Conservation (phyloP, 2,888 invertebrate genomes). For the Limnephilus lunatus region DNA sequence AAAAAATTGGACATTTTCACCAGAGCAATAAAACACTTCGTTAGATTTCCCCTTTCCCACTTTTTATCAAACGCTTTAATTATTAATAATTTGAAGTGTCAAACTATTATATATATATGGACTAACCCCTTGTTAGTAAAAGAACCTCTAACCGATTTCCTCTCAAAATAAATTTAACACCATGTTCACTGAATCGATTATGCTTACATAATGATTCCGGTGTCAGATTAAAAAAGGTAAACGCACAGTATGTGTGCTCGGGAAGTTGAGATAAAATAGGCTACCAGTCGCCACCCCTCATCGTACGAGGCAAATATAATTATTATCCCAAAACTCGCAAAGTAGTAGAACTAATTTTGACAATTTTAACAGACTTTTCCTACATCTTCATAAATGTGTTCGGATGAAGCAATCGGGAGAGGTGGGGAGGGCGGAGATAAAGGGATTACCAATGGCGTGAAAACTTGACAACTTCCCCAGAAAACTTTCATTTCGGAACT, state of each 20-base stretch:
- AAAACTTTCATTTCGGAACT: conserved; percentile 34
- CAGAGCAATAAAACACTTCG: too few relatives aligned
- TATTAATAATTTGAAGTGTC: too few relatives aligned
- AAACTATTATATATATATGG: too few relatives aligned
- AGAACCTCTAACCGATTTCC: too few relatives aligned
- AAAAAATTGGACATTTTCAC: too few relatives aligned
- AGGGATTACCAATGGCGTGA: conserved; percentile 45
- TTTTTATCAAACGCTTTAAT: too few relatives aligned
- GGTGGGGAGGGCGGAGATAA: conserved; percentile 7
- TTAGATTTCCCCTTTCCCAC: too few relatives aligned
- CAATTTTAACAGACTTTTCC: conserved; percentile 38
- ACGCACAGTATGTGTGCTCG: neutral
- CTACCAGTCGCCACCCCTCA: neutral
- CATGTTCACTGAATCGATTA: neutral
- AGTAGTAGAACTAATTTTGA: conserved; percentile 20
- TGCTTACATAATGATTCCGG: neutral
- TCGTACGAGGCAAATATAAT: neutral
- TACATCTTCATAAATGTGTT: conserved; percentile 45
- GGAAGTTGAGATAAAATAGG: neutral
- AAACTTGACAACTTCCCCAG: conserved; percentile 25
- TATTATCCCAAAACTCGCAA: neutral
- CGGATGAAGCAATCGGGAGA: conserved; percentile 31
- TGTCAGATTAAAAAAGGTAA: neutral
- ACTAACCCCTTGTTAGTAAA: too few relatives aligned
- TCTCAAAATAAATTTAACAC: neutral